A percentile compares a stretch with the other conserved stretches of the same genome.
Conservation (phyloP, 2,888 invertebrate species). For the Agriopis leucophaearia region DNA sequence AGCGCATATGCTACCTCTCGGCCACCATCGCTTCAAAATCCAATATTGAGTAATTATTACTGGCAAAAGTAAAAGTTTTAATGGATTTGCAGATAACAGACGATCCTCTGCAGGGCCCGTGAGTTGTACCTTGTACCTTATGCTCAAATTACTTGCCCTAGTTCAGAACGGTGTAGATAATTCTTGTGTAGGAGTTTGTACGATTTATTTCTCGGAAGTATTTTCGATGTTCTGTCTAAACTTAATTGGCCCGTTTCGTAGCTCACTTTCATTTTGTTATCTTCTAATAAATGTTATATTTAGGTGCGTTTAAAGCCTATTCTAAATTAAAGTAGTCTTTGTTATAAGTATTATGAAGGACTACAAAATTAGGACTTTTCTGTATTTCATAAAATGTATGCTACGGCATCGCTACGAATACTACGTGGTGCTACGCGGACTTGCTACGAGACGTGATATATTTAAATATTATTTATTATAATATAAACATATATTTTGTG, state of each 20-base stretch:
- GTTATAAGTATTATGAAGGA: neutral
- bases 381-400: neutral
- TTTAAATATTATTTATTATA: too few relatives aligned
- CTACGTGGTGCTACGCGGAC: neutral
- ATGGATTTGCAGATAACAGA: constrained; percentile 71
- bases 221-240: constrained; percentile 14
- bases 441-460: neutral
- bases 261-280: constrained; percentile 2
- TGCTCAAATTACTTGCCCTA: constrained; percentile 26
- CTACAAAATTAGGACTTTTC: too few relatives aligned
- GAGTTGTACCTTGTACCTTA: constrained; percentile 8
- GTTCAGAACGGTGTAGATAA: constrained; percentile 21
- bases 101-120: constrained; percentile 23
- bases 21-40: too few relatives aligned
- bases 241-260: constrained; percentile 20
- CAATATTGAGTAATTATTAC: constrained; percentile 78
- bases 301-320: neutral
- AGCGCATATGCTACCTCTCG: too few relatives aligned
- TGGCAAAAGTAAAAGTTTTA: constrained; percentile 69
- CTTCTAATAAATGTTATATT: neutral
- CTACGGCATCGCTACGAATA: neutral
- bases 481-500: too few relatives aligned
- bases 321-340: neutral
- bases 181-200: constrained; percentile 25
- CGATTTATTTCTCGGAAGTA: constrained; percentile 23